These are phyloP conservation scores for Lanistes nyassanus DNA, from an alignment of 1,140 invertebrate genomes.

Conservation along the genomic window DNA sequence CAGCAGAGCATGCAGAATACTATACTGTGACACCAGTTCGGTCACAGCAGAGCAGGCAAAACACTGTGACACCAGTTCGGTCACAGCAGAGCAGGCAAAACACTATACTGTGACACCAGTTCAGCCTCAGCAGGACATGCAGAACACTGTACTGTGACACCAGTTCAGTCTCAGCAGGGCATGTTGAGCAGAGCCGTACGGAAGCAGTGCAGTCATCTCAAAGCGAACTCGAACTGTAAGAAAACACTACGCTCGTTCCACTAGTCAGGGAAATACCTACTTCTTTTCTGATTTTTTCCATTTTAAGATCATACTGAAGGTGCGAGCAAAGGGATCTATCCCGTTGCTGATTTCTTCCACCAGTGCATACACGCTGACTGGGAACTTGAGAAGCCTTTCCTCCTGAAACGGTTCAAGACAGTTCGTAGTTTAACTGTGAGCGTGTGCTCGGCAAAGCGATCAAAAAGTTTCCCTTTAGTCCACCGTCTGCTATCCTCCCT, in stretches of 20 bases:
- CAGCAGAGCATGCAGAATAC: too few relatives aligned
- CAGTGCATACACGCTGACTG: conserved; percentile 77
- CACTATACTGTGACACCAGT: too few relatives aligned
- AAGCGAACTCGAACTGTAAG: too few relatives aligned
- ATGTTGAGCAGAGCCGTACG: too few relatives aligned
- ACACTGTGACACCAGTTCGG: too few relatives aligned
- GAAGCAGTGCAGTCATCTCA: too few relatives aligned
- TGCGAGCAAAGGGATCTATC: conserved; percentile 69
- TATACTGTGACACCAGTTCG: too few relatives aligned
- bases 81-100: too few relatives aligned
- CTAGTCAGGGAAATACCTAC: conserved; percentile 35
- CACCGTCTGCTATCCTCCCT: not conserved
- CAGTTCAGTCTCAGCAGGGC: too few relatives aligned
- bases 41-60: too few relatives aligned
- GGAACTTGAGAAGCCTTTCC: conserved; percentile 86
- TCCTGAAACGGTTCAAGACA: conserved; percentile 69
- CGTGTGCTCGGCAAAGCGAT: not conserved
- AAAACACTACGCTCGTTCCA: not conserved
- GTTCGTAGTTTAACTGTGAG: not conserved
- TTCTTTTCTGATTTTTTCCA: conserved; percentile 85
- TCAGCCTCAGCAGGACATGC: too few relatives aligned
- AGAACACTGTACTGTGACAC: too few relatives aligned
- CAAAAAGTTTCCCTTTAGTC: not conserved
- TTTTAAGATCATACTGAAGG: conserved; percentile 72
- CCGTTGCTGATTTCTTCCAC: conserved; percentile 73